phyloP scores from a whole-genome alignment of 2,113 vertebrate species.

The Hippolais icterina region DNA sequence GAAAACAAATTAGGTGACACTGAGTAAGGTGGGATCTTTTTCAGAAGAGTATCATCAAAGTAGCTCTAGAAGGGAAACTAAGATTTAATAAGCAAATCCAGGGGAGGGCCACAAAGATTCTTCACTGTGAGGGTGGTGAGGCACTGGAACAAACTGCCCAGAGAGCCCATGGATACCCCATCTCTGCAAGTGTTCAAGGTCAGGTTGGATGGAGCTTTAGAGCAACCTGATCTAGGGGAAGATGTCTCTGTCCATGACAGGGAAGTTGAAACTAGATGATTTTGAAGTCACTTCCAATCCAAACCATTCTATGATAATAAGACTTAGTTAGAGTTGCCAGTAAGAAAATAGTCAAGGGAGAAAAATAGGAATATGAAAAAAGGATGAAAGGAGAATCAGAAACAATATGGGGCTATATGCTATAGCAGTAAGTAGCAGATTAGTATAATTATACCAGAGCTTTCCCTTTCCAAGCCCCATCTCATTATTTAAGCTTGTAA shows the following conservation, averaged over 20 bases:
- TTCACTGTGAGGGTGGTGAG: background rate
- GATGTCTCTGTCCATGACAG: background rate
- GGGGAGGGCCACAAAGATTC: background rate
- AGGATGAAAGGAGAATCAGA: background rate
- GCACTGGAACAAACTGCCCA: background rate
- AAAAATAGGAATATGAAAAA: background rate
- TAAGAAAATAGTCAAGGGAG: background rate
- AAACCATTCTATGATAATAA: background rate
- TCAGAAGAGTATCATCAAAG: background rate
- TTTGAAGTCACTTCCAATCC: background rate
- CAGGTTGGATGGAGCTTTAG: background rate
- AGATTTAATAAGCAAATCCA: background rate
- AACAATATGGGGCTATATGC: background rate
- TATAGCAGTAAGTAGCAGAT: background rate
- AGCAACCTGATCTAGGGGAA: background rate
- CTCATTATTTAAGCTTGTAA: background rate
- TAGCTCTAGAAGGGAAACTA: background rate
- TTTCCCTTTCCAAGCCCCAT: background rate
- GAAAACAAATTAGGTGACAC: background rate
- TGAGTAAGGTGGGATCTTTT: background rate
- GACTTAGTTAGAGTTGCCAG: background rate
- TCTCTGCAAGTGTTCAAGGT: background rate
- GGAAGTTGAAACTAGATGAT: background rate
- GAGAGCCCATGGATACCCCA: background rate
- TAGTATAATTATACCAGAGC: background rate